These are phyloP conservation scores for Exaiptasia diaphana DNA, from an alignment of 64 coral and sea anemone genomes.

Conservation along the genomic window DNA sequence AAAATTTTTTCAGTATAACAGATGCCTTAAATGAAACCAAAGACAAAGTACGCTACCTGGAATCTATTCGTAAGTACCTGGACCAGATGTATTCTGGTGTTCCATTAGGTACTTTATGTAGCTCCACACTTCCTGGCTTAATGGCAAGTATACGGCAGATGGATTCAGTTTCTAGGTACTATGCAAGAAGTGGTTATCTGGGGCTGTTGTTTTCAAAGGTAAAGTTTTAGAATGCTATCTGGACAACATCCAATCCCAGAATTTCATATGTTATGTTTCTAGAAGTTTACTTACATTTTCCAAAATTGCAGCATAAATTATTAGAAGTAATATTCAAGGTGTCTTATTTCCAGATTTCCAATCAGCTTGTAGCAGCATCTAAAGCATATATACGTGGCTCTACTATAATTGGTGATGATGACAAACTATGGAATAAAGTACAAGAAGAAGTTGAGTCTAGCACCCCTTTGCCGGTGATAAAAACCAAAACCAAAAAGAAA, in stretches of 20 bases:
- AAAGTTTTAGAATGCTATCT: too few species aligned
- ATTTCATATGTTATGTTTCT: too few species aligned
- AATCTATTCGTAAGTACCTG: conserved; percentile 92
- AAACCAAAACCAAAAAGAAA: conserved; percentile 65
- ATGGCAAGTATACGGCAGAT: conserved; percentile 96
- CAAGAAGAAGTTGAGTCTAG: conserved; percentile 71
- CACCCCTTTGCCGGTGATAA: conserved; percentile 1
- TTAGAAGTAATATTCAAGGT: too few species aligned
- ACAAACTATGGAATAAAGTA: conserved; percentile 75
- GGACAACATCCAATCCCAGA: too few species aligned
- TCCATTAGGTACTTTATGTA: conserved; percentile 72
- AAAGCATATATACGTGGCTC: conserved; percentile 68
- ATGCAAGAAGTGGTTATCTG: conserved; percentile 90
- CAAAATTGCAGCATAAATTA: too few species aligned
- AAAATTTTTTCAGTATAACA: conserved; percentile 60
- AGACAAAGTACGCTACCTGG: conserved; percentile 97
- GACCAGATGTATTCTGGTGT: conserved; percentile 70
- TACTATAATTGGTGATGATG: conserved; percentile 63
- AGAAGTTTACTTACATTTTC: too few species aligned
- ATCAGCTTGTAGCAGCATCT: conserved; percentile 83
- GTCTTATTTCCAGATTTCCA: conserved; percentile 88
- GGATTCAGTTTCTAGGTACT: conserved; percentile 94
- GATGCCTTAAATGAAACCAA: conserved; percentile 99
- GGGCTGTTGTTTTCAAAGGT: conserved; percentile 94
- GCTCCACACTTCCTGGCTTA: conserved; percentile 72